These are phyloP conservation scores for Coelopa pilipes DNA, from an alignment of 2,888 invertebrate species.

Conservation along the genomic window DNA sequence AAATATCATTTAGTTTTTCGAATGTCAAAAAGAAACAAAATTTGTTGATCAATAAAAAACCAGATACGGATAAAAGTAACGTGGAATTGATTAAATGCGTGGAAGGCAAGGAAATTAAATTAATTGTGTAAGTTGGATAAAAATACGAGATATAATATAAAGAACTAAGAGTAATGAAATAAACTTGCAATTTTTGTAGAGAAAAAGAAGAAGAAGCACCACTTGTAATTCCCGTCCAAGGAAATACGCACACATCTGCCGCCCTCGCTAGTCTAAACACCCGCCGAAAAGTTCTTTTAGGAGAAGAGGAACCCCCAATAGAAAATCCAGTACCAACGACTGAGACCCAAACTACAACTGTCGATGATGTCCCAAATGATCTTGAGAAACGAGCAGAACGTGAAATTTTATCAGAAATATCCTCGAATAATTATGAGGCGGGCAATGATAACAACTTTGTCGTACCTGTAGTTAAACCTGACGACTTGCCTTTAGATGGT, in stretches of 20 bases:
- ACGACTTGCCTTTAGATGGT: constrained; percentile 71
- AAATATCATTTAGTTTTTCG: constrained; percentile 84
- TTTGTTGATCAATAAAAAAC: constrained; percentile 58
- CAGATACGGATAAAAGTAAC: constrained; percentile 69
- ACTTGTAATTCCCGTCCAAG: constrained; percentile 75
- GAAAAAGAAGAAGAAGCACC: constrained; percentile 68
- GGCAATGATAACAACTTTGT: constrained; percentile 65
- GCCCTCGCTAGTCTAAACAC: constrained; percentile 65
- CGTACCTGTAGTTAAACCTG: constrained; percentile 70
- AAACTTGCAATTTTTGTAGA: constrained; percentile 59
- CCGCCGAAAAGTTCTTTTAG: constrained; percentile 60
- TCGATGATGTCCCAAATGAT: constrained; percentile 34
- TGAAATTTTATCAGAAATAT: constrained; percentile 74
- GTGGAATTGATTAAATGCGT: constrained; percentile 80
- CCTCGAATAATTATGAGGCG: constrained; percentile 54
- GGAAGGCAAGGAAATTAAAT: constrained; percentile 80
- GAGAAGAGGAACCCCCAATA: constrained; percentile 65
- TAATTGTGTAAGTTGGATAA: constrained; percentile 74
- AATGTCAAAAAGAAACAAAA: constrained; percentile 73
- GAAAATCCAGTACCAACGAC: constrained; percentile 21
- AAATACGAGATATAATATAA: too few species aligned
- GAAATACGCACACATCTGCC: constrained; percentile 70
- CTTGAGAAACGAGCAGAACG: constrained; percentile 79
- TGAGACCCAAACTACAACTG: constrained; percentile 47
- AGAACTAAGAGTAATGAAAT: background rate